Evolutionary conservation across 2,888 invertebrate genomes (phyloP).

Genomic region (Microdon myrmicae): DNA sequence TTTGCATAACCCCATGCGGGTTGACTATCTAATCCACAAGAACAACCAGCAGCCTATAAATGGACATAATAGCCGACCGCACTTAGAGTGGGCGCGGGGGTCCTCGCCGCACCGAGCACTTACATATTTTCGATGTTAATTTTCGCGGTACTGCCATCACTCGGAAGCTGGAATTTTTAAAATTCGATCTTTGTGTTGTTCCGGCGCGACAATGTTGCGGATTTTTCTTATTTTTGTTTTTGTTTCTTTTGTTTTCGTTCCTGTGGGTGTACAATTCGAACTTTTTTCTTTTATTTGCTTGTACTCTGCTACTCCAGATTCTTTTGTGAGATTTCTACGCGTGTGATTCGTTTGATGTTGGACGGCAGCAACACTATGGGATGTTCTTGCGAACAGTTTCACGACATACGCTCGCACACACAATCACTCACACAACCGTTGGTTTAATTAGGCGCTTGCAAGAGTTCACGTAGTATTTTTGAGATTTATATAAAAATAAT

Average conservation of each 20-base stretch:
- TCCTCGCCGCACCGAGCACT: conserved; percentile 55
- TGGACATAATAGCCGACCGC: conserved; percentile 36
- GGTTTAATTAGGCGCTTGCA: no score
- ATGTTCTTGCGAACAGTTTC: conserved; percentile 24
- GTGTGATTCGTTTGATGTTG: no score
- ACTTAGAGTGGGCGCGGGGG: conserved; percentile 36
- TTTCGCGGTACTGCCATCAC: conserved; percentile 67
- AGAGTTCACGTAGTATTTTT: conserved; percentile 38
- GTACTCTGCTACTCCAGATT: no score
- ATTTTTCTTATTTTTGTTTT: conserved; percentile 36
- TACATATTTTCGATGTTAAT: conserved; percentile 66
- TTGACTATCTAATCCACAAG: conserved; percentile 10
- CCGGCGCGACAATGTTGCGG: conserved; percentile 44
- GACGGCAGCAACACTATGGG: conserved; percentile 13
- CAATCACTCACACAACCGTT: no score
- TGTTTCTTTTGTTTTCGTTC: conserved; percentile 13
- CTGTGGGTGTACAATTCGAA: conserved; percentile 27
- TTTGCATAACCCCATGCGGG: conserved; percentile 51
- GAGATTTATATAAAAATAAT: conserved; percentile 36
- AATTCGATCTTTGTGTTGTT: conserved; percentile 47
- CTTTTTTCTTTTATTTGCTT: conserved; percentile 28
- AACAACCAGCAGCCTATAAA: conserved; percentile 37
- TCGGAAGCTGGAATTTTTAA: conserved; percentile 49
- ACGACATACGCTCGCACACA: no score
- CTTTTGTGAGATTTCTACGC: no score